A percentile compares a stretch with the other conserved stretches of the same genome.
Evolutionary conservation across 2,888 invertebrate genomes (phyloP).

Genomic region (Ashinkailepas kermadecensis): DNA sequence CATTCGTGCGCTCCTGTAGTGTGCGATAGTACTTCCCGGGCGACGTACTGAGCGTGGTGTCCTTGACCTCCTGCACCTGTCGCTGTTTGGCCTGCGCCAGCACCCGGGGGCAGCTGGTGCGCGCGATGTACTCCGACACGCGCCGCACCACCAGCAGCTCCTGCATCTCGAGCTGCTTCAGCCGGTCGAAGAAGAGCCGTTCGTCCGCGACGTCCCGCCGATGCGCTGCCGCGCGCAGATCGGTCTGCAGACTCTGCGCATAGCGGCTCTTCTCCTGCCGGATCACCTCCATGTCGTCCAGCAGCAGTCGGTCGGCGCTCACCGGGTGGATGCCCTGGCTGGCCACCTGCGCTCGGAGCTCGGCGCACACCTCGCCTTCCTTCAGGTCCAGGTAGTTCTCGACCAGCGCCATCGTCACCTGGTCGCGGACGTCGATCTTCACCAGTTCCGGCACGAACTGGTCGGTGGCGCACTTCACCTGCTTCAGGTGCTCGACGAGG

Average conservation of each 20-base stretch:
- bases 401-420: constrained; percentile 16
- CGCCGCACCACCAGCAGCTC: constrained; percentile 14
- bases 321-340: background rate
- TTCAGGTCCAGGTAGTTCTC: constrained; percentile 20
- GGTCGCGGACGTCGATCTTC: constrained; percentile 3
- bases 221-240: background rate
- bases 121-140: constrained; percentile 14
- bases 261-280: background rate
- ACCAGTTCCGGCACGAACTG: background rate
- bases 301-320: background rate
- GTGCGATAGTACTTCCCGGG: constrained; percentile 17
- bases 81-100: constrained; percentile 14
- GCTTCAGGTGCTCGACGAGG: constrained; percentile 13
- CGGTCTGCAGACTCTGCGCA: constrained; percentile 13
- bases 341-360: background rate
- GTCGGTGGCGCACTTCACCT: background rate
- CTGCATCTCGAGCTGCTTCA: constrained; percentile 15
- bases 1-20: background rate
- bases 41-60: background rate
- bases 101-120: constrained; percentile 10
- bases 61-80: background rate
- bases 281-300: constrained; percentile 2
- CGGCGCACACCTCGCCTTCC: constrained; percentile 16
- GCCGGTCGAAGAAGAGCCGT: constrained; percentile 5
- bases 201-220: constrained; percentile 5